Percentiles rank a stretch among this genome's conserved stretches.
phyloP scores from a whole-genome alignment of 2,797 vertebrate genomes.

The Macropus fuliginosus region DNA sequence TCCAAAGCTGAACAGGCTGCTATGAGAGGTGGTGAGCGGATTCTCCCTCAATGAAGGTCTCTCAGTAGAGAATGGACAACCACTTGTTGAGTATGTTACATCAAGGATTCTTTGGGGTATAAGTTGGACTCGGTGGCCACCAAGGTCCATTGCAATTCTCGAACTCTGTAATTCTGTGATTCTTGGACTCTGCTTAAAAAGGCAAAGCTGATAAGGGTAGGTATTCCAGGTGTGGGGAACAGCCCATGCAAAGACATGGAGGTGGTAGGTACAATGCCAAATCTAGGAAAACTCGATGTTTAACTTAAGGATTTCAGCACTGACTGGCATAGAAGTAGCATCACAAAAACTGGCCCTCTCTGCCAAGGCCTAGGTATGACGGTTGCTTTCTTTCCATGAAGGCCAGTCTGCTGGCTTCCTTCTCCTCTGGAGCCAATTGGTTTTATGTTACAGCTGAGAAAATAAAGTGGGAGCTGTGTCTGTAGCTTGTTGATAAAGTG shows the following conservation, averaged over 20 bases:
- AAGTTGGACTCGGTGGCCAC: neutral
- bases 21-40: neutral
- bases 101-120: neutral
- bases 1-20: neutral
- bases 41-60: neutral
- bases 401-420: conserved; percentile 32
- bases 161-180: neutral
- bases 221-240: neutral
- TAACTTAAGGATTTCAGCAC: neutral
- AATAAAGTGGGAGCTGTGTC: conserved; percentile 41
- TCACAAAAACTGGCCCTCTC: neutral
- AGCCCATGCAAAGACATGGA: neutral
- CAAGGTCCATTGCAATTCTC: neutral
- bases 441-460: conserved; percentile 71
- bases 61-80: neutral
- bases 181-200: neutral
- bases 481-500: conserved; percentile 26
- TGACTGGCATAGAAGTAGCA: neutral
- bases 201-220: neutral
- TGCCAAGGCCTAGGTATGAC: conserved; percentile 31
- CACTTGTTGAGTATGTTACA: neutral
- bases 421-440: neutral
- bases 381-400: neutral
- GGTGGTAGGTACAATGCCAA: neutral
- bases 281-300: neutral